Conservation (phyloP, 1,140 invertebrate species). For the Drosophila kepulauana region DNA sequence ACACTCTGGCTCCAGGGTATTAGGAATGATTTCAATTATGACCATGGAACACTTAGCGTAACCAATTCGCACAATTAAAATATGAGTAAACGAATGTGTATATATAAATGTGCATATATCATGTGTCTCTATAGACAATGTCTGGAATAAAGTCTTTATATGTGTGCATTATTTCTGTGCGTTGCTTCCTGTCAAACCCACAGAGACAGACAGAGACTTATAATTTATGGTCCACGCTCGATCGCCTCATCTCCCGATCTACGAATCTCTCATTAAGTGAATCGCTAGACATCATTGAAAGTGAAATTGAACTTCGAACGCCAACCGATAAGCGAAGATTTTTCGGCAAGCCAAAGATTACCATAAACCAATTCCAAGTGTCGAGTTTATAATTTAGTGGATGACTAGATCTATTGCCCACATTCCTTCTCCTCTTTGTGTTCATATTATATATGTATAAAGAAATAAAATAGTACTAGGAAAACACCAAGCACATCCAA, state of each 20-base stretch:
- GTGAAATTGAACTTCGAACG: slow-evolving; percentile 33
- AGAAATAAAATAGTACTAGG: not conserved
- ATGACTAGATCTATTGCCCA: slow-evolving; percentile 1
- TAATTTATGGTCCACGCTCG: slow-evolving; percentile 36
- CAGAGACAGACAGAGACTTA: slow-evolving; percentile 4
- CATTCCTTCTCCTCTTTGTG: no score
- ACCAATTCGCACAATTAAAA: slow-evolving; percentile 44
- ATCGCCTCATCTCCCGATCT: slow-evolving; percentile 16
- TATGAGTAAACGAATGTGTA: slow-evolving; percentile 3
- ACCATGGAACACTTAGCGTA: slow-evolving; percentile 30
- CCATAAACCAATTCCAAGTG: slow-evolving; percentile 29
- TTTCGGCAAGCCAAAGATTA: slow-evolving; percentile 15
- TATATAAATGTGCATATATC: slow-evolving; percentile 20
- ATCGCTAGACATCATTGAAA: slow-evolving; percentile 39
- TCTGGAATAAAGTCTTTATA: slow-evolving; percentile 3
- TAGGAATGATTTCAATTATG: slow-evolving; percentile 19
- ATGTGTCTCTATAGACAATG: slow-evolving; percentile 17
- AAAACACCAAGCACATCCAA: slow-evolving; percentile 20
- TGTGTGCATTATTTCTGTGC: not conserved
- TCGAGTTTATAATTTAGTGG: slow-evolving; percentile 1
- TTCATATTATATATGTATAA: not conserved
- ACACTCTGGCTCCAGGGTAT: slow-evolving; percentile 5
- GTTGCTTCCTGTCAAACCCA: slow-evolving; percentile 23
- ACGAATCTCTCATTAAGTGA: slow-evolving; percentile 37
- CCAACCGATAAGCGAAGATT: slow-evolving; percentile 27